phyloP scores from a whole-genome alignment of 2,797 vertebrate genomes.

The Lithobates sylvaticus region DNA sequence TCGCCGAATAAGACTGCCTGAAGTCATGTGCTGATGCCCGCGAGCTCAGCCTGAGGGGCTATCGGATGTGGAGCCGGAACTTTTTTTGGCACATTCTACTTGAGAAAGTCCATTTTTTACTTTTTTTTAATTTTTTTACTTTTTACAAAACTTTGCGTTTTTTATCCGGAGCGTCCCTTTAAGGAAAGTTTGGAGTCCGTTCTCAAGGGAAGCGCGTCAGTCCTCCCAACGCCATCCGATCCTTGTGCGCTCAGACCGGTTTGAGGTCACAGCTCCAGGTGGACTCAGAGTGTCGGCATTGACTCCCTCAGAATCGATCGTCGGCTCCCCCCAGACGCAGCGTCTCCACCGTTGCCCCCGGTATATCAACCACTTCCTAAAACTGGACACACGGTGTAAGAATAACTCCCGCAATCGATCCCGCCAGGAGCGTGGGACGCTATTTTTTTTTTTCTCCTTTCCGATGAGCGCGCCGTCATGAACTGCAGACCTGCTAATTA shows the following conservation, averaged over 20 bases:
- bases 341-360: constrained; percentile 17
- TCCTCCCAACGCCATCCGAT: neutral
- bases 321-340: constrained; percentile 30
- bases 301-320: constrained; percentile 31
- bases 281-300: neutral
- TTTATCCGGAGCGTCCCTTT: neutral
- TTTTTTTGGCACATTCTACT: too few species aligned
- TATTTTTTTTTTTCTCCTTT: neutral
- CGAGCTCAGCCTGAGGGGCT: too few species aligned
- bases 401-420: neutral
- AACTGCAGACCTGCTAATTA: neutral
- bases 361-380: constrained; percentile 42
- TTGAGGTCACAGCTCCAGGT: neutral
- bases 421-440: neutral
- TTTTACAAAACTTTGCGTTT: too few species aligned
- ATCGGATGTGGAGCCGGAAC: too few species aligned
- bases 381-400: neutral
- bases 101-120: too few species aligned
- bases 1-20: too few species aligned
- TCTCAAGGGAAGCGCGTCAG: neutral
- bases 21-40: too few species aligned
- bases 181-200: constrained; percentile 6
- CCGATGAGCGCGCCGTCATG: constrained; percentile 10
- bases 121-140: too few species aligned
- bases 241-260: neutral